Evolutionary conservation across 2,888 invertebrate genomes (phyloP), one percentile per base, ranked within the genome.

Genomic region (Perizoma flavofasciatum): DNA sequence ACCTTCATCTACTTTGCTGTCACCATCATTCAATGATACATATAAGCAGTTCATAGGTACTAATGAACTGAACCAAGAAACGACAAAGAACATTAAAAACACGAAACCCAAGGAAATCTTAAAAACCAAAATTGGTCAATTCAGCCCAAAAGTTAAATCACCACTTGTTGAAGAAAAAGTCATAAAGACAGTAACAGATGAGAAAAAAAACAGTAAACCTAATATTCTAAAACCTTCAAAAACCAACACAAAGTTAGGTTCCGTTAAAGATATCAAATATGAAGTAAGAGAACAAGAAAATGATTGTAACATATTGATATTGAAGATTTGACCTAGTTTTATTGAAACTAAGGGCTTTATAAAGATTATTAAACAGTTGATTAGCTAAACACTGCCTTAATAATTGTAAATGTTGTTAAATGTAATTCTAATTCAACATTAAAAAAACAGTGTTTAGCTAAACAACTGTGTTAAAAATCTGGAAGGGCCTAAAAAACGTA

Each of bases 221-320:
- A 69, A 66, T 60, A 57, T 60, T 33, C 63, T 65, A 5, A 72
- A 65, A 63, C 65, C 67, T 7, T 69, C 22, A 9, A 49, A 49
- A 49, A 53, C 40, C n/a, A 63, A 63, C 10, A 54, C 35, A 3
- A 49, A 22, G n/a, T 7, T 49, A 37, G 22, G 6, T 6, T 9
- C 40, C 4, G 37, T 33, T 47, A 46, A 67, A 51, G 79, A 81
- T 9, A 48, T 82, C 0, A 68, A 83, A 53, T 91, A 90, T 55
- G 87, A 88, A 74, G 84, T 91, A 0, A 81, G 75, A 43, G 89
- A 90, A 67, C 82, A 79, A 41, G 85, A 88, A 9, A 83, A 86
- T 53, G 90, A 86, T 49, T 89, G 86, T 70, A 91, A 91, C 70
- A 90, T 91, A 65, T 66, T 91, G 5, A 78, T 91, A 50, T 77